Evolutionary conservation across 1,140 invertebrate genomes (phyloP).

Genomic region (Plectrocnemia conspersa): DNA sequence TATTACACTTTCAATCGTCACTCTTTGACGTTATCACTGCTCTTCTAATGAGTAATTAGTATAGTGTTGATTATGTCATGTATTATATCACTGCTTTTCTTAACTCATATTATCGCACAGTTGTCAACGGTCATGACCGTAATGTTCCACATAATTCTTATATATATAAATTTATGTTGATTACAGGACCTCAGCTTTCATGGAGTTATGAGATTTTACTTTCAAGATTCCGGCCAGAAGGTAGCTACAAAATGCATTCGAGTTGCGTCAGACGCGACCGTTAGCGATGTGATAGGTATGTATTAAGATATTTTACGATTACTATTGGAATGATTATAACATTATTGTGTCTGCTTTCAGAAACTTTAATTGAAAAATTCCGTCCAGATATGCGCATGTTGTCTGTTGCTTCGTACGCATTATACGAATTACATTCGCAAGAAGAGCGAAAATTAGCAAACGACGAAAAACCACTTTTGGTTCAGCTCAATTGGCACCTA

Average conservation of each 20-base stretch:
- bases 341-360: conserved; percentile 37
- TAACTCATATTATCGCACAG: too few relatives aligned
- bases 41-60: too few relatives aligned
- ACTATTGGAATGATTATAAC: not conserved
- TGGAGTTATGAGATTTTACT: conserved; percentile 98
- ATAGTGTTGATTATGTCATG: too few relatives aligned
- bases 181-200: conserved; percentile 95
- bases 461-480: conserved; percentile 91
- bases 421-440: conserved; percentile 97
- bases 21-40: too few relatives aligned
- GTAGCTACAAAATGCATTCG: conserved; percentile 99
- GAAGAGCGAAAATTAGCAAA: conserved; percentile 85
- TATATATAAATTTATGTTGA: conserved; percentile 29
- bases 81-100: too few relatives aligned
- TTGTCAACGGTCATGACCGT: too few relatives aligned
- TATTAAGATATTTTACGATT: conserved; percentile 16
- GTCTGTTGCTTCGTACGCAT: conserved; percentile 89
- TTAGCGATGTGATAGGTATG: conserved; percentile 83
- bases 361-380: conserved; percentile 98
- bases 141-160: too few relatives aligned
- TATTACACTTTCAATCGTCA: too few relatives aligned
- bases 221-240: conserved; percentile 95
- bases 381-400: conserved; percentile 99
- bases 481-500: conserved; percentile 99
- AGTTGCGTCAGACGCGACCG: conserved; percentile 92